Percentiles rank a stretch among this genome's conserved stretches.
Evolutionary conservation across 1,140 invertebrate species (phyloP).

Genomic region (Trichonephila inaurata): DNA sequence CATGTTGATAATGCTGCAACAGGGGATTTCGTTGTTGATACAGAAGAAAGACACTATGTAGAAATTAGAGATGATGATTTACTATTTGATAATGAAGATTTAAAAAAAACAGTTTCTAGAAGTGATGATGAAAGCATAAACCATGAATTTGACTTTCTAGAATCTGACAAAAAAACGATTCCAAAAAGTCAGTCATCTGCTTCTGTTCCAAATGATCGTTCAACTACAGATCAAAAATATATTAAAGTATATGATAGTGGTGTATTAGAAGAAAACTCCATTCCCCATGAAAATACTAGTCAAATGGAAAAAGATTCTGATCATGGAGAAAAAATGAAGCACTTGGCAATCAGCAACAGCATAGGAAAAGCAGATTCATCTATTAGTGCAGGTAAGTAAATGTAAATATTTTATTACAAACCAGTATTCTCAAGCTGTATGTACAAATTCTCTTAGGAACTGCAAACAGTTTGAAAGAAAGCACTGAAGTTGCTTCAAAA

Average conservation of each 20-base stretch:
- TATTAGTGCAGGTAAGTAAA: not conserved
- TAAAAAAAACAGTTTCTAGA: slow-evolving; percentile 3
- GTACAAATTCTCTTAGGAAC: too few species aligned
- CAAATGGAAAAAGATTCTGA: not conserved
- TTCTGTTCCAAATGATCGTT: not conserved
- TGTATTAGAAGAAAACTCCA: not conserved
- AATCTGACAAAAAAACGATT: slow-evolving; percentile 34
- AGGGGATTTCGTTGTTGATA: not conserved
- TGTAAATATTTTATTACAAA: not conserved
- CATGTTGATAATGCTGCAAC: not conserved
- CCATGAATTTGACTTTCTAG: slow-evolving; percentile 66
- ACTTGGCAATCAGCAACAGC: not conserved
- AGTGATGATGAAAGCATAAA: slow-evolving; percentile 64
- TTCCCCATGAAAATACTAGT: not conserved
- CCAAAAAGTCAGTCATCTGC: not conserved
- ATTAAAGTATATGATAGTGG: not conserved
- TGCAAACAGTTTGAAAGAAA: too few species aligned
- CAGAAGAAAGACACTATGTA: not conserved
- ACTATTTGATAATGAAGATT: not conserved
- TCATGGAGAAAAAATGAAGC: not conserved
- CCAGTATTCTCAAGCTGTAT: too few species aligned
- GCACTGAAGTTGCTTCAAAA: too few species aligned
- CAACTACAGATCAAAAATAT: not conserved
- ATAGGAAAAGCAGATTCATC: not conserved
- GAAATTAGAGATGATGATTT: slow-evolving; percentile 22